Percentiles rank a stretch among this genome's conserved stretches.
Conservation (phyloP, 2,113 vertebrate species). For the Nicator chloris region DNA sequence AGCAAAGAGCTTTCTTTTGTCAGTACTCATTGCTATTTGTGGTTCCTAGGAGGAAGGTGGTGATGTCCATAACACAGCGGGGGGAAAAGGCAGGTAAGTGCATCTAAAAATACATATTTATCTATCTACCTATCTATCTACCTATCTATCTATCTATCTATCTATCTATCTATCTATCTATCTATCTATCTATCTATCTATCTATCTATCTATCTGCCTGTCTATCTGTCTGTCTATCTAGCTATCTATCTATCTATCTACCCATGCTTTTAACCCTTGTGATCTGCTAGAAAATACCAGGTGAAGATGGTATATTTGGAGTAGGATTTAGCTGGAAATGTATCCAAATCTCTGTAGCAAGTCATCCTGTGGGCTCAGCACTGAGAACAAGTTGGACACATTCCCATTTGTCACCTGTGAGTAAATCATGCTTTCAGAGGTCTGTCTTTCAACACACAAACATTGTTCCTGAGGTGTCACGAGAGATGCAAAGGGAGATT, state of each 20-base stretch:
- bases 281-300: background rate
- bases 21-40: background rate
- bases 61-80: rapidly evolving
- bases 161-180: background rate
- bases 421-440: background rate
- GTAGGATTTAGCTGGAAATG: background rate
- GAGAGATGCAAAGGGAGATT: background rate
- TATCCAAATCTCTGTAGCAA: background rate
- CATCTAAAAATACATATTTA: background rate
- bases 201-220: background rate
- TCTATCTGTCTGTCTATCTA: no score
- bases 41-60: background rate
- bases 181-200: background rate
- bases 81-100: background rate
- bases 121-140: background rate
- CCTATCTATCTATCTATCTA: background rate
- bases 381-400: background rate
- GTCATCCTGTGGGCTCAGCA: background rate
- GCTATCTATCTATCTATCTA: background rate
- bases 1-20: background rate
- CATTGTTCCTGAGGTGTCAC: background rate
- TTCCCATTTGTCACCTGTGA: background rate
- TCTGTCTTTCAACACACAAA: background rate
- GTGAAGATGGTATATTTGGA: background rate
- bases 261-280: background rate